Evolutionary conservation across 2,888 invertebrate species (phyloP).

Genomic region (Linyphia triangularis): DNA sequence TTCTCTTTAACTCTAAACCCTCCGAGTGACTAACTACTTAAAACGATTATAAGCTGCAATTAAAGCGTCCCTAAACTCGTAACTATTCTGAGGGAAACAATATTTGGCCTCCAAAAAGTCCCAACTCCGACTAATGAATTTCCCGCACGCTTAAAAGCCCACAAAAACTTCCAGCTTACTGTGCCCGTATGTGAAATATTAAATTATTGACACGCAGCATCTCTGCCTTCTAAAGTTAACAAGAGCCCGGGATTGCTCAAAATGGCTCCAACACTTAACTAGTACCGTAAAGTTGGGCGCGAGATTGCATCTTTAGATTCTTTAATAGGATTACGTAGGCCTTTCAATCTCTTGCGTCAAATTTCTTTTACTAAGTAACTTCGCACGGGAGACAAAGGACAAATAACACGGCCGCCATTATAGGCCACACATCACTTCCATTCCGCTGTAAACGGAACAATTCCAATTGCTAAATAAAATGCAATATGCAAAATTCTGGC

Average conservation of each 20-base stretch:
- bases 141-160: slow-evolving; percentile 51
- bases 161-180: slow-evolving; percentile 7
- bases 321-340: slow-evolving; percentile 70
- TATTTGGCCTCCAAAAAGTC: neutral
- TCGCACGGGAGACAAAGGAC: neutral
- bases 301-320: slow-evolving; percentile 61
- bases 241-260: slow-evolving; percentile 36
- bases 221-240: slow-evolving; percentile 14
- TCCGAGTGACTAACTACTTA: no score
- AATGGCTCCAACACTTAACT: slow-evolving; percentile 51
- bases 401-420: slow-evolving; percentile 46
- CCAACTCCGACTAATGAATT: slow-evolving; percentile 31
- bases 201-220: slow-evolving; percentile 50
- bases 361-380: slow-evolving; percentile 60
- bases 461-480: neutral
- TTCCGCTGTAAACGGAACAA: neutral
- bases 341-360: slow-evolving; percentile 71
- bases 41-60: no score
- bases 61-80: no score
- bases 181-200: slow-evolving; percentile 38
- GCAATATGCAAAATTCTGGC: no score
- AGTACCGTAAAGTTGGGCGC: slow-evolving; percentile 36
- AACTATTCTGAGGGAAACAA: no score
- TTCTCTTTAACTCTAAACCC: no score
- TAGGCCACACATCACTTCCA: slow-evolving; percentile 27